These are phyloP conservation scores for Trematocara variabile DNA, from an alignment of 2,113 vertebrate genomes.

Conservation along the genomic window DNA sequence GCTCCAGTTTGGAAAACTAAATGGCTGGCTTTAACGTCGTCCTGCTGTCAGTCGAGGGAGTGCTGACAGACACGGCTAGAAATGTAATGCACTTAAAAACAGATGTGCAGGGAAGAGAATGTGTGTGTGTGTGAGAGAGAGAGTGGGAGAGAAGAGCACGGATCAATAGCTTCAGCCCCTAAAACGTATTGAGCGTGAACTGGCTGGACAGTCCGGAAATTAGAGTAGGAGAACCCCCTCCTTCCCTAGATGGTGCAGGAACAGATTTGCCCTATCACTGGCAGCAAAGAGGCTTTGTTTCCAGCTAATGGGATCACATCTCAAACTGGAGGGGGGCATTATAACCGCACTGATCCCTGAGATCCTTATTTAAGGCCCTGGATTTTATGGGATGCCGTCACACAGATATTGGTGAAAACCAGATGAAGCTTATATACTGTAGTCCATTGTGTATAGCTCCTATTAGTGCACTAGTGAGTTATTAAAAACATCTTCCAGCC, in stretches of 20 bases:
- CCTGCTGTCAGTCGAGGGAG: slow-evolving; percentile 22
- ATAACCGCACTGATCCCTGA: slow-evolving; percentile 67
- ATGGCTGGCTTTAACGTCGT: slow-evolving; percentile 52
- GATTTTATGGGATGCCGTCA: not conserved
- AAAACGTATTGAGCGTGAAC: slow-evolving; percentile 75
- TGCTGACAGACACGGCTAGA: slow-evolving; percentile 58
- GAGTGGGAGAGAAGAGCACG: not conserved
- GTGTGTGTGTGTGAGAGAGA: not conserved
- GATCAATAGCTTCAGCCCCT: slow-evolving; percentile 65
- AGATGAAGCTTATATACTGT: not conserved
- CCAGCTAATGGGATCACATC: slow-evolving; percentile 75
- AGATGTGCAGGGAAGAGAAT: slow-evolving; percentile 30
- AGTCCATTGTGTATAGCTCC: not conserved
- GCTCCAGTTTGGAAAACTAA: slow-evolving; percentile 59
- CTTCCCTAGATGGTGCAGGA: slow-evolving; percentile 42
- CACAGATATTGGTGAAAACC: not conserved
- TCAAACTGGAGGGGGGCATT: slow-evolving; percentile 70
- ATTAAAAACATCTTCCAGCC: not conserved
- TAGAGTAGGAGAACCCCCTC: slow-evolving; percentile 35
- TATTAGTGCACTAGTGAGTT: not conserved
- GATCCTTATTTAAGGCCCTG: slow-evolving; percentile 46
- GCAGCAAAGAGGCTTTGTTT: slow-evolving; percentile 80
- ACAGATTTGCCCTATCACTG: slow-evolving; percentile 77
- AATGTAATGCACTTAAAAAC: slow-evolving; percentile 65
- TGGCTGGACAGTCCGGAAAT: slow-evolving; percentile 68